Evolutionary conservation across 2,113 vertebrate species (phyloP).

Genomic region (Nycticebus coucang): DNA sequence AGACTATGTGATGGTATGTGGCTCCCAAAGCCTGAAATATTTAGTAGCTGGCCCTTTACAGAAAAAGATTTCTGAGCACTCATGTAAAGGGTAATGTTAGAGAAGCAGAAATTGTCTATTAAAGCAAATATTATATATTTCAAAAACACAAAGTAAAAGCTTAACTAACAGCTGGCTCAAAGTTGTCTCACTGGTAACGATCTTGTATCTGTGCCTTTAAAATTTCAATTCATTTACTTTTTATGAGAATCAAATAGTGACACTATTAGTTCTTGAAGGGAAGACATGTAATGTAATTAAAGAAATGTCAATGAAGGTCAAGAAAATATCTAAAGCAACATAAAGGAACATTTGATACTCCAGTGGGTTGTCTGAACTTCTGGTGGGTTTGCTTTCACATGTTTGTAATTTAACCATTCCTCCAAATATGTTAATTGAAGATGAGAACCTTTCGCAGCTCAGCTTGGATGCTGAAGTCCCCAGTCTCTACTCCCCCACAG

Average conservation of each 20-base stretch:
- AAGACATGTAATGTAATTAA: conserved; percentile 5
- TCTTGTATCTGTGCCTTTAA: conserved; percentile 59
- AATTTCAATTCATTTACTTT: conserved; percentile 76
- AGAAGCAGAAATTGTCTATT: conserved; percentile 62
- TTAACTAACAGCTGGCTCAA: conserved; percentile 58
- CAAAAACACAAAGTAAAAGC: conserved; percentile 48
- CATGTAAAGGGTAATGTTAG: background rate
- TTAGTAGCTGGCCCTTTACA: background rate
- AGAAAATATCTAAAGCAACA: background rate
- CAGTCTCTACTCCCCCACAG: background rate
- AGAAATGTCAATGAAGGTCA: conserved; percentile 3
- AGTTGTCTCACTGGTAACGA: conserved; percentile 57
- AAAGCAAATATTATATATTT: conserved; percentile 72
- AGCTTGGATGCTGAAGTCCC: background rate
- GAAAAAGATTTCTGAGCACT: background rate
- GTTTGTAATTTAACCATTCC: background rate
- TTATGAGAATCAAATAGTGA: conserved; percentile 61
- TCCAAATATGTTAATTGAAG: background rate
- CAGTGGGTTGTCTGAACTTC: background rate
- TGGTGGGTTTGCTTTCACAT: background rate
- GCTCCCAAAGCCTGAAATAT: background rate
- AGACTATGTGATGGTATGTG: background rate
- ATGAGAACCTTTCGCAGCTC: background rate
- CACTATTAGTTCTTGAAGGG: conserved; percentile 43
- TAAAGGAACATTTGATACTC: background rate